These are phyloP conservation scores for Tympanoctomys barrerae DNA, from an alignment of 2,797 vertebrate genomes.

Conservation along the genomic window DNA sequence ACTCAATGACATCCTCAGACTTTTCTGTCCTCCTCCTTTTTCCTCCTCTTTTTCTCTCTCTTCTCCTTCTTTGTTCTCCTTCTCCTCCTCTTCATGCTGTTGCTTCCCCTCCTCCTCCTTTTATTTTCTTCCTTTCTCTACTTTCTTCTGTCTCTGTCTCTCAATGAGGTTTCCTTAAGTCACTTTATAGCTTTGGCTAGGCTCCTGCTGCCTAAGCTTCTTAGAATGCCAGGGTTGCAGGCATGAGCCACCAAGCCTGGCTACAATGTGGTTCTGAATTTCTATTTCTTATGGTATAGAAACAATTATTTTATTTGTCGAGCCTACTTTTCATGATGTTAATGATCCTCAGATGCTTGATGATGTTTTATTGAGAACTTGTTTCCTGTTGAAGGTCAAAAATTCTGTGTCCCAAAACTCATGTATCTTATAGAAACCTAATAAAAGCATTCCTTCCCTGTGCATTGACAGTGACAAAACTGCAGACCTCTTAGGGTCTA, in stretches of 20 bases:
- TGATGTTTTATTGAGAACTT: too few relatives aligned
- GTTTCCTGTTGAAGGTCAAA: too few relatives aligned
- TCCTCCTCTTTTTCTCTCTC: too few relatives aligned
- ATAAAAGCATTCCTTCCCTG: conserved; percentile 72
- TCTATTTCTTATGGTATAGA: background rate
- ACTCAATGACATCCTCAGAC: too few relatives aligned
- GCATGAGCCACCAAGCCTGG: background rate
- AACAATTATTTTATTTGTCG: background rate
- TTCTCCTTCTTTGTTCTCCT: too few relatives aligned
- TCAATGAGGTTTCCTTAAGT: background rate
- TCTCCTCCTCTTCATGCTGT: too few relatives aligned
- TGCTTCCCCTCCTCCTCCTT: too few relatives aligned
- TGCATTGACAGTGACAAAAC: conserved; percentile 85
- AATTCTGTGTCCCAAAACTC: conserved; percentile 65
- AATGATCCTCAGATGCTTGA: too few relatives aligned
- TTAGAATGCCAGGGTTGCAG: background rate
- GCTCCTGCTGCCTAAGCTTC: background rate
- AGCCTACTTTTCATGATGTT: too few relatives aligned
- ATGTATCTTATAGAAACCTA: conserved; percentile 84
- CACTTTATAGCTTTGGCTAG: background rate
- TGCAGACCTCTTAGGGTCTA: conserved; percentile 86
- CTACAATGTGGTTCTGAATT: background rate
- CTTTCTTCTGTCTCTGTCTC: too few relatives aligned
- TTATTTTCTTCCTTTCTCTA: too few relatives aligned
- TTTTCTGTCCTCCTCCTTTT: too few relatives aligned